Evolutionary conservation across 2,113 vertebrate species (phyloP), one percentile per base, ranked within the genome.

Genomic region (Gavia stellata): DNA sequence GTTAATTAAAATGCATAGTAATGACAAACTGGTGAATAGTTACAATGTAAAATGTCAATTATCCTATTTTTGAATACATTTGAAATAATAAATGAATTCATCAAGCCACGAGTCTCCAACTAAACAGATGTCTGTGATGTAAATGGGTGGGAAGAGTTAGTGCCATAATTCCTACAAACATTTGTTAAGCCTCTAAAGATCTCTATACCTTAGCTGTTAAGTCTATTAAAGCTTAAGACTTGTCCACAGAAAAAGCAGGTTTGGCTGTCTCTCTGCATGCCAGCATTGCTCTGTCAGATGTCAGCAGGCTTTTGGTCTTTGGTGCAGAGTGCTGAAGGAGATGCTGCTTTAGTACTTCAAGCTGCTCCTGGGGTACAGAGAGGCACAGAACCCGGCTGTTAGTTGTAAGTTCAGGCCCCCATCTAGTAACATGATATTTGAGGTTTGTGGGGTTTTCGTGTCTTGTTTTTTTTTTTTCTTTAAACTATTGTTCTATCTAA

Each of bases 41-140:
- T 84, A 68, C 68, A 58, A 44, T 75, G 73, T 52, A 87, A 95
- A 94, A 82, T 89, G 95, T 78, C 91, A 96, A 68, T 95, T 96
- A 94, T 92, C 40, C 77, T 89, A 72, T 79, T 95, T 96, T 91
- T 92, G 68, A 84, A 68, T 89, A 61, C 40, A 85, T 89, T 77
- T 87, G 66, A 81, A 94, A 87, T 86, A 94, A 91, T 83, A 87
- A 86, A 71, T 0, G 1, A 59, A 86, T 70, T 84, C 26, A 63
- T 87, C 63, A 86, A 94, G 61, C 56, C 62, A 24, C 0, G 1
- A 65, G 52, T 59, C 86, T 94, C 59, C 73, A 91, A 53, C 40
- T 68, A 82, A 94, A 58, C 72, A 95, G 83, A 75, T 86, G 83
- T 72, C 70, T 79, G 58, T 49, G 68, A 53, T 91, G 77, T 61